Conservation (phyloP, 2,113 vertebrate genomes). For the Columba livia region DNA sequence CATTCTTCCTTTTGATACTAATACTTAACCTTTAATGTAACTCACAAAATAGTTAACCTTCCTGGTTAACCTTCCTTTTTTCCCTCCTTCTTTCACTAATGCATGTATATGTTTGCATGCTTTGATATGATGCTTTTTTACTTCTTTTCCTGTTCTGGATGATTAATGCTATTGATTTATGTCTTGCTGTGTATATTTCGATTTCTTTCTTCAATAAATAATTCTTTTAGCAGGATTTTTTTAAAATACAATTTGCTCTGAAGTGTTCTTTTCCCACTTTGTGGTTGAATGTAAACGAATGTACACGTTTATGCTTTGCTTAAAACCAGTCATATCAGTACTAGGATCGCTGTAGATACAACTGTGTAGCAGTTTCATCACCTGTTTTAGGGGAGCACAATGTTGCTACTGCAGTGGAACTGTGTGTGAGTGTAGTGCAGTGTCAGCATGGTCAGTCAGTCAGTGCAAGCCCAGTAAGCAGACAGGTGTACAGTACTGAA, state of each 20-base stretch:
- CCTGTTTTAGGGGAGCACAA: neutral
- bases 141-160: neutral
- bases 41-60: neutral
- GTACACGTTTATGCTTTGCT: neutral
- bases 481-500: neutral
- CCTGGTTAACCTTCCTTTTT: neutral
- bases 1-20: neutral
- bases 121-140: neutral
- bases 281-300: neutral
- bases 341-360: neutral
- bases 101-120: neutral
- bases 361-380: neutral
- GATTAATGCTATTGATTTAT: neutral
- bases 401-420: neutral
- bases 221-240: neutral
- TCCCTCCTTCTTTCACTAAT: neutral
- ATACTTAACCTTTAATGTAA: neutral
- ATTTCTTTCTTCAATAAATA: neutral
- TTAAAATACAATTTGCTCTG: neutral
- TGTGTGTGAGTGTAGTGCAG: neutral
- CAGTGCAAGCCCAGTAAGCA: neutral
- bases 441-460: neutral
- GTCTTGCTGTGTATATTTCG: neutral
- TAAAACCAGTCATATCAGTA: neutral
- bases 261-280: neutral